Conservation (phyloP, 2,888 invertebrate species). For the Pseudoips prasinana region DNA sequence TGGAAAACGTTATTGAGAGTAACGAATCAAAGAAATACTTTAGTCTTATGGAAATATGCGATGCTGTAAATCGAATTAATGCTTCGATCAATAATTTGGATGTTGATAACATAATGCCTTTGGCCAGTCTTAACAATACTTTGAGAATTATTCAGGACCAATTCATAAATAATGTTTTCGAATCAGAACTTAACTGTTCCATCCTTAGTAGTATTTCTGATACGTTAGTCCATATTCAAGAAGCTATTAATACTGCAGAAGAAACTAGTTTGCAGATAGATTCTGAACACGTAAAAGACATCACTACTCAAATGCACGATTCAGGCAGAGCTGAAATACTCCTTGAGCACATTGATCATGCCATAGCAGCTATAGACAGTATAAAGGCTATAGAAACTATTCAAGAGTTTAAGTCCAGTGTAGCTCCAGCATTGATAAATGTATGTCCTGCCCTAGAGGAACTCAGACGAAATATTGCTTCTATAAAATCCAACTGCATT, state of each 20-base stretch:
- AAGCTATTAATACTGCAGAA: constrained; percentile 56
- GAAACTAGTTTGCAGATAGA: constrained; percentile 51
- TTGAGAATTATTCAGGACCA: constrained; percentile 57
- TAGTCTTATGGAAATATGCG: constrained; percentile 62
- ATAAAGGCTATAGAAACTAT: constrained; percentile 50
- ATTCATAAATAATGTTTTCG: constrained; percentile 55
- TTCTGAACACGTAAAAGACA: constrained; percentile 53
- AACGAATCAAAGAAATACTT: constrained; percentile 69
- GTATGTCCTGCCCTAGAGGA: constrained; percentile 64
- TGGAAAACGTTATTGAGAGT: constrained; percentile 81
- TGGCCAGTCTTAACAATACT: constrained; percentile 61
- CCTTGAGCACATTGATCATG: constrained; percentile 60
- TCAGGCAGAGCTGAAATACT: constrained; percentile 47
- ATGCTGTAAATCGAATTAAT: constrained; percentile 61
- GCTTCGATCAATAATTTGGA: constrained; percentile 55
- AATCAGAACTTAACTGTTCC: constrained; percentile 55
- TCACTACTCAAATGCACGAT: constrained; percentile 30
- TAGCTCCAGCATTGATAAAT: constrained; percentile 50
- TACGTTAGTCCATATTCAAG: constrained; percentile 51
- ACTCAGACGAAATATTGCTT: constrained; percentile 56
- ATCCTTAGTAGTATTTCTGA: constrained; percentile 56
- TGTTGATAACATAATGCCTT: constrained; percentile 44
- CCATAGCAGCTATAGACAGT: constrained; percentile 57
- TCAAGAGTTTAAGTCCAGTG: constrained; percentile 34
- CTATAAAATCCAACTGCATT: constrained; percentile 39